Percentiles rank a stretch among this genome's conserved stretches.
These are phyloP conservation scores for Cheilosia pagana DNA, from an alignment of 2,888 invertebrate genomes.

Conservation along the genomic window DNA sequence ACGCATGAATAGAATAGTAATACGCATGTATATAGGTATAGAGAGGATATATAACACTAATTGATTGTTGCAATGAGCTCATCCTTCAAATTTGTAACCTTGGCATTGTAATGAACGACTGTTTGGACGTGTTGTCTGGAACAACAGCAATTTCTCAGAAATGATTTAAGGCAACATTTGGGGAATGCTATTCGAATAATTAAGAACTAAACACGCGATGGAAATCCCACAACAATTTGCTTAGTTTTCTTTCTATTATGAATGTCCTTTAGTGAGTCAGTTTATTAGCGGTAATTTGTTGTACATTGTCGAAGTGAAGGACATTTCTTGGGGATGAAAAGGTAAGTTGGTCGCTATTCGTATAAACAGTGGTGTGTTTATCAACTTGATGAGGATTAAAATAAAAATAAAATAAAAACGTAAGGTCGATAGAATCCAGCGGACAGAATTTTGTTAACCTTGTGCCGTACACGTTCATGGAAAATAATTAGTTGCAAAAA, in stretches of 20 bases:
- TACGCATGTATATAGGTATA: neutral
- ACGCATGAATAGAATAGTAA: conserved; percentile 18
- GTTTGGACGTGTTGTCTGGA: conserved; percentile 4
- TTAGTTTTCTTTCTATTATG: neutral
- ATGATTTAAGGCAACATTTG: neutral
- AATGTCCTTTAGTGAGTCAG: neutral
- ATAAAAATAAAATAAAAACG: too few species aligned
- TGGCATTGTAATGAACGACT: neutral
- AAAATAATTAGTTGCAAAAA: too few species aligned
- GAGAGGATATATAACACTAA: neutral
- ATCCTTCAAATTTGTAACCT: neutral
- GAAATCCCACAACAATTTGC: neutral
- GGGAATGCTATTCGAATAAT: neutral
- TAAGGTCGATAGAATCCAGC: too few species aligned
- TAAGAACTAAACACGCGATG: conserved; percentile 31
- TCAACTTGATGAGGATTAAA: too few species aligned
- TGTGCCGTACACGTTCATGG: too few species aligned
- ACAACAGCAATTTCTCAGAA: neutral
- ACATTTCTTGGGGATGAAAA: too few species aligned
- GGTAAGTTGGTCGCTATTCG: too few species aligned
- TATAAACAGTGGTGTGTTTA: too few species aligned
- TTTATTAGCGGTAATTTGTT: neutral
- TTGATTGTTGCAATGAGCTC: conserved; percentile 1
- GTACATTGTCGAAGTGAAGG: too few species aligned
- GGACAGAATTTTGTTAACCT: too few species aligned